Conservation (phyloP, 1,140 invertebrate genomes). For the Holcopasites calliopsidis region DNA sequence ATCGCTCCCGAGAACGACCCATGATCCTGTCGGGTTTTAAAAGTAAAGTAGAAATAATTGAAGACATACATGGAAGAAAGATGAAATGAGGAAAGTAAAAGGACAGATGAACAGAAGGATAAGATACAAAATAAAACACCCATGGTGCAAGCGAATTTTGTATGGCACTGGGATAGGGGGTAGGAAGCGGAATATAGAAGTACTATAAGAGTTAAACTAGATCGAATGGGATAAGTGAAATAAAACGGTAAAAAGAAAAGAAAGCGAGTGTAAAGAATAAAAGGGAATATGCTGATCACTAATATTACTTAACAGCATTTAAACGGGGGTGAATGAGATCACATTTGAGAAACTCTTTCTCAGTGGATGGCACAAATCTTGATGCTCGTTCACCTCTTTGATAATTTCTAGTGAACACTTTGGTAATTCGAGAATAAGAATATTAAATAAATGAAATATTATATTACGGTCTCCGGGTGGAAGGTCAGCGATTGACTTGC, state of each 20-base stretch:
- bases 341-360: constrained; percentile 49
- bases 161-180: constrained; percentile 67
- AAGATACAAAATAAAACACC: constrained; percentile 44
- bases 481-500: constrained; percentile 52
- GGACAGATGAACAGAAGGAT: constrained; percentile 9
- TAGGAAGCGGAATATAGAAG: constrained; percentile 58
- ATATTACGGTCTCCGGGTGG: constrained; percentile 53
- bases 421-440: constrained; percentile 50
- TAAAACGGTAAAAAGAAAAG: constrained; percentile 28
- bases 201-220: constrained; percentile 62
- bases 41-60: constrained; percentile 25
- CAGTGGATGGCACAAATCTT: constrained; percentile 51
- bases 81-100: constrained; percentile 7
- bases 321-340: constrained; percentile 50
- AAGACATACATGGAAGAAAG: background rate
- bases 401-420: constrained; percentile 52
- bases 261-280: constrained; percentile 68
- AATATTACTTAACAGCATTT: constrained; percentile 60
- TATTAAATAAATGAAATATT: constrained; percentile 50
- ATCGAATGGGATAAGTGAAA: constrained; percentile 33
- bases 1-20: constrained; percentile 58
- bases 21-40: constrained; percentile 41
- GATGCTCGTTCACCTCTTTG: constrained; percentile 60
- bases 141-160: constrained; percentile 69
- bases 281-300: constrained; percentile 53